Conservation (phyloP, 2,797 vertebrate species). For the Arremon brunneinucha region DNA sequence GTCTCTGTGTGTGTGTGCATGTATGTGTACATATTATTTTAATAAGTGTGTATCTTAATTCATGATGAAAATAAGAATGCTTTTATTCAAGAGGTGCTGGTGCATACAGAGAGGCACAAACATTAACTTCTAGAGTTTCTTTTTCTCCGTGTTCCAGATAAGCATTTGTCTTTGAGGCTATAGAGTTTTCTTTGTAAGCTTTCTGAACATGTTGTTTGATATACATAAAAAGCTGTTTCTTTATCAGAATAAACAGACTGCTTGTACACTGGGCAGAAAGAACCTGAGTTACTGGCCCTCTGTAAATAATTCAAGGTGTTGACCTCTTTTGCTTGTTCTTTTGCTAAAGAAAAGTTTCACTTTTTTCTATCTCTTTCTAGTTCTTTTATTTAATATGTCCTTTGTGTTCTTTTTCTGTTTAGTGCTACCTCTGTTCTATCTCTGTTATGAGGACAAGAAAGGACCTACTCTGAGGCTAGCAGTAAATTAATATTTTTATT, state of each 20-base stretch:
- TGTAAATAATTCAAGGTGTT: not conserved
- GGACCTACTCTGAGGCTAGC: not conserved
- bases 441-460: not conserved
- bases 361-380: not conserved
- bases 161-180: not conserved
- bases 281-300: not conserved
- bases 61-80: not conserved
- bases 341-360: not conserved
- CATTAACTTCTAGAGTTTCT: not conserved
- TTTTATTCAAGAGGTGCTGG: not conserved
- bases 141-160: not conserved
- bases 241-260: not conserved
- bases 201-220: not conserved
- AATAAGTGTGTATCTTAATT: not conserved
- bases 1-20: too few relatives aligned
- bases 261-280: not conserved
- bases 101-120: not conserved
- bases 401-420: not conserved
- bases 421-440: not conserved
- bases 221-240: not conserved
- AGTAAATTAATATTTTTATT: not conserved
- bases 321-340: not conserved
- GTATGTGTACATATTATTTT: not conserved
- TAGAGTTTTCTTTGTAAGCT: not conserved
- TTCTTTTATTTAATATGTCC: not conserved